Evolutionary conservation across 2,113 vertebrate genomes (phyloP).

Genomic region (Tinamus guttatus): DNA sequence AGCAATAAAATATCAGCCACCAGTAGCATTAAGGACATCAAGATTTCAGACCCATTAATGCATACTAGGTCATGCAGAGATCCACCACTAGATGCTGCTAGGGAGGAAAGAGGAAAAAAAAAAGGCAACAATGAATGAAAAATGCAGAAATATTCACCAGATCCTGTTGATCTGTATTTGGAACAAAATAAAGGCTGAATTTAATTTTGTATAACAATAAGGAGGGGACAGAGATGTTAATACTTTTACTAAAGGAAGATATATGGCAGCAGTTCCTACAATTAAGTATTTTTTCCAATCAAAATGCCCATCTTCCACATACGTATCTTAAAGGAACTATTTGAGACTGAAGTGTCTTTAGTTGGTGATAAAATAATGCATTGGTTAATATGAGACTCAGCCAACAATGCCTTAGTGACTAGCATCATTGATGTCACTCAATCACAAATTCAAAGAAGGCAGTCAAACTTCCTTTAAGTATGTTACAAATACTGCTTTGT

Average conservation of each 20-base stretch:
- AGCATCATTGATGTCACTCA: too few relatives aligned
- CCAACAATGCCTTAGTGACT: background rate
- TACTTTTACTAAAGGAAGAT: background rate
- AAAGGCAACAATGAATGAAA: background rate
- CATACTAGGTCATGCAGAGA: background rate
- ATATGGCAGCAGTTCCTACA: background rate
- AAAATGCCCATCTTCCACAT: background rate
- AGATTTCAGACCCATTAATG: background rate
- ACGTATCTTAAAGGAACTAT: background rate
- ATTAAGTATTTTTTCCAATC: background rate
- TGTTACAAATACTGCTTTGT: background rate
- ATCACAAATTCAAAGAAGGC: rapidly evolving
- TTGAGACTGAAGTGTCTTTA: background rate
- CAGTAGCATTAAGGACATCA: background rate
- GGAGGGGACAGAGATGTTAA: background rate
- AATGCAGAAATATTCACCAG: background rate
- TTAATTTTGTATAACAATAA: background rate
- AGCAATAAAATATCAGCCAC: background rate
- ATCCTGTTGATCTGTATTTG: slow-evolving; percentile 1
- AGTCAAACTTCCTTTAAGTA: background rate
- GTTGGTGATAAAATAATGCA: background rate
- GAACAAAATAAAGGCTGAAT: background rate
- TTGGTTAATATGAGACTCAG: background rate
- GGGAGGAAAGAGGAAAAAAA: background rate
- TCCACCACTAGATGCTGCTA: background rate